These are phyloP conservation scores for Allygus modestus DNA, from an alignment of 2,888 invertebrate genomes.

Conservation along the genomic window DNA sequence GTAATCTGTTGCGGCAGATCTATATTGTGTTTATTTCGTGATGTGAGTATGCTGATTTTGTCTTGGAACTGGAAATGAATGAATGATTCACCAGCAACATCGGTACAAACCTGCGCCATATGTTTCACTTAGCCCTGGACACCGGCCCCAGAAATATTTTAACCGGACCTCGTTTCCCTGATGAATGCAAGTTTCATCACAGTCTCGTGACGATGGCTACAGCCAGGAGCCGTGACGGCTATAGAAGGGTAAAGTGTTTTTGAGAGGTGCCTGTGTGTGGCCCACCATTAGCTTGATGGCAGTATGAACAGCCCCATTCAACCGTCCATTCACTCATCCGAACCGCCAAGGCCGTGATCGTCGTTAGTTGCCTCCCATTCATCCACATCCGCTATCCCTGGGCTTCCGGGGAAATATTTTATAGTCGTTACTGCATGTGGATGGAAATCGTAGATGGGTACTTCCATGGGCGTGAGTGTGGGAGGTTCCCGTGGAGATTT, in stretches of 20 bases:
- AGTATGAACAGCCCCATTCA: slow-evolving; percentile 35
- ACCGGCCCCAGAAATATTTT: too few relatives aligned
- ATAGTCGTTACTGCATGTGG: slow-evolving; percentile 25
- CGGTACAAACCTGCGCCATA: too few relatives aligned
- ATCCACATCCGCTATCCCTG: neutral
- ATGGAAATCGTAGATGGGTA: too few relatives aligned
- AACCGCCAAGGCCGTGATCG: slow-evolving; percentile 17
- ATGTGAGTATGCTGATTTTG: too few relatives aligned
- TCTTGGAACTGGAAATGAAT: too few relatives aligned
- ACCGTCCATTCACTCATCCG: slow-evolving; percentile 5
- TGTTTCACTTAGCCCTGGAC: too few relatives aligned
- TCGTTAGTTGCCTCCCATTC: slow-evolving; percentile 53
- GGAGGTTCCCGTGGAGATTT: too few relatives aligned
- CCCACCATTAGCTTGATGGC: slow-evolving; percentile 51
- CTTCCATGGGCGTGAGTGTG: too few relatives aligned
- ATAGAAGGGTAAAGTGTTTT: slow-evolving; percentile 48
- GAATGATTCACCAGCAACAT: too few relatives aligned
- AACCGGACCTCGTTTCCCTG: neutral
- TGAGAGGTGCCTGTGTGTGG: slow-evolving; percentile 41
- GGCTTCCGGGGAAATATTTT: slow-evolving; percentile 27
- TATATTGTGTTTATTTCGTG: too few relatives aligned
- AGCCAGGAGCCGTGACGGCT: neutral
- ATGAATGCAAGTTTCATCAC: neutral
- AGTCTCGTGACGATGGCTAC: neutral
- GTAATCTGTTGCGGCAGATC: too few relatives aligned